These are phyloP conservation scores for Mellivora capensis DNA, from an alignment of 2,113 vertebrate species.

Conservation along the genomic window DNA sequence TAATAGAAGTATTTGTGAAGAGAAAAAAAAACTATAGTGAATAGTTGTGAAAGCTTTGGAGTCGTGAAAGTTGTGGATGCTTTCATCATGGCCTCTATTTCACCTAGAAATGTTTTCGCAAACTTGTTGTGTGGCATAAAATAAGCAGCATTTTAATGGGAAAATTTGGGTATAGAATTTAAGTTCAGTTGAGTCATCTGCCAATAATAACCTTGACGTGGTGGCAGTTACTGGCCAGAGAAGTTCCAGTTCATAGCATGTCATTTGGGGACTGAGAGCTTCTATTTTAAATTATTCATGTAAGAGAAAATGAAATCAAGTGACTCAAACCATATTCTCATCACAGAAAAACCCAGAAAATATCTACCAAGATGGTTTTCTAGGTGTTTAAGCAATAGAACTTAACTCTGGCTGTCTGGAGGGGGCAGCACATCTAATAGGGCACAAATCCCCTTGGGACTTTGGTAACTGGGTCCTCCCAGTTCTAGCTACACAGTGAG, in stretches of 20 bases:
- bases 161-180: background rate
- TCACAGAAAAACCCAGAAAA: background rate
- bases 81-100: background rate
- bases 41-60: background rate
- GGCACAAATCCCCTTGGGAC: background rate
- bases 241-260: background rate
- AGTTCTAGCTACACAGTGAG: background rate
- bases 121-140: background rate
- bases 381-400: background rate
- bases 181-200: background rate
- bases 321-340: background rate
- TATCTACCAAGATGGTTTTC: background rate
- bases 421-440: background rate
- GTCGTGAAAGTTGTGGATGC: background rate
- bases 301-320: slow-evolving; percentile 14
- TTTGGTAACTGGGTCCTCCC: background rate
- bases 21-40: background rate
- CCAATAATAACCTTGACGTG: background rate
- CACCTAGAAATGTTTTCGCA: background rate
- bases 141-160: background rate
- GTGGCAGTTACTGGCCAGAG: background rate
- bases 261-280: background rate
- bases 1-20: background rate
- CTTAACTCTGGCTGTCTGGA: background rate
- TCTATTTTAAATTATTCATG: background rate